These are phyloP conservation scores for Zalophus californianus DNA, from an alignment of 2,797 vertebrate species.

Conservation along the genomic window DNA sequence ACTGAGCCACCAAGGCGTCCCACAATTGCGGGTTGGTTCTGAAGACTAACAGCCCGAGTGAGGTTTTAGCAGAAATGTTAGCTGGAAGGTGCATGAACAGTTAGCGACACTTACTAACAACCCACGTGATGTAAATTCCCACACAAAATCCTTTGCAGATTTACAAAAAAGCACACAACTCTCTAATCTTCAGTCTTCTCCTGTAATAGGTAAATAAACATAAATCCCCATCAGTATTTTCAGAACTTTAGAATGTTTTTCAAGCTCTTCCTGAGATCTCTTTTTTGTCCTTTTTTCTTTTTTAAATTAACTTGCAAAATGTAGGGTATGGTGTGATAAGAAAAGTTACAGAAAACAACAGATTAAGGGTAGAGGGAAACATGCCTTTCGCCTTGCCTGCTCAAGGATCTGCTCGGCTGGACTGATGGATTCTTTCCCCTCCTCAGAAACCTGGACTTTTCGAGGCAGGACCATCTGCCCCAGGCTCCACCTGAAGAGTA, in stretches of 20 bases:
- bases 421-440: neutral
- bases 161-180: neutral
- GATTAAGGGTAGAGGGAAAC: neutral
- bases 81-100: neutral
- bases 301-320: constrained; percentile 36
- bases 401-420: neutral
- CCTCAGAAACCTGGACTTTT: neutral
- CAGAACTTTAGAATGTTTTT: neutral
- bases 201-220: neutral
- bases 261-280: neutral
- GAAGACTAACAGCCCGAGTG: neutral
- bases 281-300: neutral
- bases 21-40: neutral
- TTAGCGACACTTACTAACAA: neutral
- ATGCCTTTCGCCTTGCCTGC: neutral
- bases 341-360: constrained; percentile 31
- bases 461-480: neutral
- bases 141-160: neutral
- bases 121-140: neutral
- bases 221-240: neutral
- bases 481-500: neutral
- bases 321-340: neutral
- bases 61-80: neutral
- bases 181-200: neutral
- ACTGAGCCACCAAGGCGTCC: neutral